Percentiles rank a stretch among this genome's conserved stretches.
These are phyloP conservation scores for Crepidodera aurea DNA, from an alignment of 2,888 invertebrate species.

Conservation along the genomic window DNA sequence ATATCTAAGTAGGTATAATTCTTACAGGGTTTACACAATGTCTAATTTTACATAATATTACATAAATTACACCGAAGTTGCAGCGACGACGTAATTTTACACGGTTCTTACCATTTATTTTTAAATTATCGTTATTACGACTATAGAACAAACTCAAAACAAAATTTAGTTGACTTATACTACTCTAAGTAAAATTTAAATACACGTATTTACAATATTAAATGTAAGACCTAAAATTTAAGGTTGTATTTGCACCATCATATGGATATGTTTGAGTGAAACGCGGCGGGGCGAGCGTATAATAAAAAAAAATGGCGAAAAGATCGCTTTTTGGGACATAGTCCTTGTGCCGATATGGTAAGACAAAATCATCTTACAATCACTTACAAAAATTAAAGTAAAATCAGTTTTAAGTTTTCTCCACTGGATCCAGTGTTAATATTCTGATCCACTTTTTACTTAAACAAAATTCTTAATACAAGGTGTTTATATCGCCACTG, in stretches of 20 bases:
- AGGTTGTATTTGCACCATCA: slow-evolving; percentile 59
- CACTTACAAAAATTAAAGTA: no score
- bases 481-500: no score
- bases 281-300: slow-evolving; percentile 54
- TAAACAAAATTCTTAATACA: no score
- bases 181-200: slow-evolving; percentile 24
- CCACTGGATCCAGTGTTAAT: no score
- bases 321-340: slow-evolving; percentile 35
- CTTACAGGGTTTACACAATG: no score
- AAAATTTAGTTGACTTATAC: neutral
- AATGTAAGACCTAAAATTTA: slow-evolving; percentile 49
- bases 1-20: no score
- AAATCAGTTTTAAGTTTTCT: no score
- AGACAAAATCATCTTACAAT: neutral
- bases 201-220: slow-evolving; percentile 47
- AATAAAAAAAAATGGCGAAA: slow-evolving; percentile 49
- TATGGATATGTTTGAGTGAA: slow-evolving; percentile 61
- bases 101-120: neutral
- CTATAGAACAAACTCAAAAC: neutral
- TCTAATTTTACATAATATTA: no score
- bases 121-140: neutral
- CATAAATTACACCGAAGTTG: no score
- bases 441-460: no score
- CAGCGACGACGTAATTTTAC: no score
- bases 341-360: slow-evolving; percentile 10